Conservation (phyloP, 2,113 vertebrate genomes). For the Platysteira castanea region DNA sequence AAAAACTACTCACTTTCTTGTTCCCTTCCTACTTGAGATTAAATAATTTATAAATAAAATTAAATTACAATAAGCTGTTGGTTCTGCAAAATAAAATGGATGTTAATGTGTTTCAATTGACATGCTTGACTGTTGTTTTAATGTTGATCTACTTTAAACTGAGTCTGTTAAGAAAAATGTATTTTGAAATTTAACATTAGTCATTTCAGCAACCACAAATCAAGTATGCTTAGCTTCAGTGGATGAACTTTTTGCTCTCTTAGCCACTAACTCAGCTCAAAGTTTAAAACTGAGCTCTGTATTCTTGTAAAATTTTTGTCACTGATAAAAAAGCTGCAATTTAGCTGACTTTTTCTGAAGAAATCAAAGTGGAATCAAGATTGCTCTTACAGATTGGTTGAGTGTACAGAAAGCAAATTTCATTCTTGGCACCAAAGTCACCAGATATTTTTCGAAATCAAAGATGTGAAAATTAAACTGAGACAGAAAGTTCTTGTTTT, state of each 20-base stretch:
- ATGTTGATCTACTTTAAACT: neutral
- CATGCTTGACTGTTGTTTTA: neutral
- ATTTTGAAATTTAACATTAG: neutral
- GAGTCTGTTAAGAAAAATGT: neutral
- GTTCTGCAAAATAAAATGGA: neutral
- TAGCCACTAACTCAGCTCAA: neutral
- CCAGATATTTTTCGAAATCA: neutral
- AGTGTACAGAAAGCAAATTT: neutral
- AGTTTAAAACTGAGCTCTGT: neutral
- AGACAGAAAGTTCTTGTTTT: neutral
- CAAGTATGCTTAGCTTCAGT: neutral
- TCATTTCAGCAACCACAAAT: neutral
- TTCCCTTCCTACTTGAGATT: neutral
- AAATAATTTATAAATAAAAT: neutral
- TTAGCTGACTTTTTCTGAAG: neutral
- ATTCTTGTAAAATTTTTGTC: neutral
- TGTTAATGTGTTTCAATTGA: constrained; percentile 23
- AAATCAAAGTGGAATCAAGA: neutral
- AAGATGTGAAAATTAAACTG: neutral
- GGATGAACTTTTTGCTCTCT: neutral
- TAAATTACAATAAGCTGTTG: neutral
- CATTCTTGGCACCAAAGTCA: neutral
- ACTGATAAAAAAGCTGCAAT: neutral
- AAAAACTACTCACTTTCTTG: neutral
- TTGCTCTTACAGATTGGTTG: neutral